phyloP scores from a whole-genome alignment of 30 jellyfish, hydroid and myxozoan genomes.

The Catostylus mosaicus region DNA sequence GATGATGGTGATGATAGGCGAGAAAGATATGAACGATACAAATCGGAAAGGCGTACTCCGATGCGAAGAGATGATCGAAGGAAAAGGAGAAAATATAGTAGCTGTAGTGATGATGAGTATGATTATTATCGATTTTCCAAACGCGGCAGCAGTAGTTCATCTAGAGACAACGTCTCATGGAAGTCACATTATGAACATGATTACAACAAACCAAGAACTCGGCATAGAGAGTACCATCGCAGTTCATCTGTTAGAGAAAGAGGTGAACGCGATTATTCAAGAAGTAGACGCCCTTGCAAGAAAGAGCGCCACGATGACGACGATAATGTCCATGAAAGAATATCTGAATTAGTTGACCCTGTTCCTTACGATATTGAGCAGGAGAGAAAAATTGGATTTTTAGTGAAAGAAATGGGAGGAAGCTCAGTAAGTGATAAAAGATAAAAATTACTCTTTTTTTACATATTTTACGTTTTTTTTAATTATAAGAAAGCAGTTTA shows the following conservation, averaged over 20 bases:
- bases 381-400: slow-evolving; percentile 86
- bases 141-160: slow-evolving; percentile 21
- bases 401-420: slow-evolving; percentile 39
- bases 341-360: slow-evolving; percentile 84
- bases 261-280: slow-evolving; percentile 15
- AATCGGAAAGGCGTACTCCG: slow-evolving; percentile 67
- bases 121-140: slow-evolving; percentile 60
- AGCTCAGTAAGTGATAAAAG: slow-evolving; percentile 50
- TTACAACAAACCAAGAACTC: slow-evolving; percentile 29
- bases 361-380: slow-evolving; percentile 97
- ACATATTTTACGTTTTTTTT: too few relatives aligned
- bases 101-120: slow-evolving; percentile 78
- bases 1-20: slow-evolving; percentile 26
- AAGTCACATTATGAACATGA: slow-evolving; percentile 44
- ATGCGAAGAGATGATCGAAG: slow-evolving; percentile 63
- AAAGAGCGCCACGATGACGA: slow-evolving; percentile 20
- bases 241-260: slow-evolving; percentile 47
- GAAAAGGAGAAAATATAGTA: slow-evolving; percentile 64
- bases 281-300: slow-evolving; percentile 2
- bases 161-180: slow-evolving; percentile 15
- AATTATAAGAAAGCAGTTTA: too few relatives aligned
- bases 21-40: slow-evolving; percentile 46
- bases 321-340: slow-evolving; percentile 74
- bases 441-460: too few relatives aligned
- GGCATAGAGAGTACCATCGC: slow-evolving; percentile 4